Base-by-base conservation (phyloP, 2,113 vertebrate genomes). In the Xenopus borealis region DNA sequence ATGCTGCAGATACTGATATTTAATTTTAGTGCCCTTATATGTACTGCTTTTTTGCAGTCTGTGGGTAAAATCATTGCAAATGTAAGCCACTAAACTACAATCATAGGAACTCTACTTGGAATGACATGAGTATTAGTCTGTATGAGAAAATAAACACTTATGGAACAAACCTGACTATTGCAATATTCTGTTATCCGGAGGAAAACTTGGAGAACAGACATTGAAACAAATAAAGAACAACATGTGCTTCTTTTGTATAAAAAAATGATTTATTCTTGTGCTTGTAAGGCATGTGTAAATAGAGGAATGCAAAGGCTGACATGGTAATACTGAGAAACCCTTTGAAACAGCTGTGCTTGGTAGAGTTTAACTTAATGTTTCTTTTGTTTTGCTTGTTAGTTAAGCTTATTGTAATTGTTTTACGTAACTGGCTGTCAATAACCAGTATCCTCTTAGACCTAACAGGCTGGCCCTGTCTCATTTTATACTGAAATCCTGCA, bases 381-480 rank as follows among this genome's bases (percentile, higher is more conserved):
- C 59, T 10, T 8, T 47, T 75, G 72, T 27, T 66, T 73, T 66
- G 59, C 63, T 59, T 74, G 64, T 67, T 62, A 52, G 57, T 62
- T 69, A 11, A 57, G 66, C 59, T 77, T 69, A 64, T 77, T 77
- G 74, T 77, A 75, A 69, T 67, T 69, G 58, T 68, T 62, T 30
- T 67, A 45, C 12, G 33, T 45, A n/a, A 80, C 85, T 78, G 58
- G 88, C 88, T 86, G 88, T 69, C 69, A 47, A 90, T 92, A 85
- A 87, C 87, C 84, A 84, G 78, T 84, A 79, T 87, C 86, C 88
- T 82, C 84, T 83, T 89, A 85, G 86, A 90, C 87, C 89, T 89
- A 87, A 85, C 91, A 90, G 91, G 91, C 91, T 91, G 91, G 91
- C 83, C 91, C 91, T 93, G 91, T 86, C 86, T 89, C 86, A 92